Percentiles rank a stretch among this genome's conserved stretches.
These are phyloP conservation scores for Disparrhopalites patrizii DNA, from an alignment of 2,888 invertebrate species.

Conservation along the genomic window DNA sequence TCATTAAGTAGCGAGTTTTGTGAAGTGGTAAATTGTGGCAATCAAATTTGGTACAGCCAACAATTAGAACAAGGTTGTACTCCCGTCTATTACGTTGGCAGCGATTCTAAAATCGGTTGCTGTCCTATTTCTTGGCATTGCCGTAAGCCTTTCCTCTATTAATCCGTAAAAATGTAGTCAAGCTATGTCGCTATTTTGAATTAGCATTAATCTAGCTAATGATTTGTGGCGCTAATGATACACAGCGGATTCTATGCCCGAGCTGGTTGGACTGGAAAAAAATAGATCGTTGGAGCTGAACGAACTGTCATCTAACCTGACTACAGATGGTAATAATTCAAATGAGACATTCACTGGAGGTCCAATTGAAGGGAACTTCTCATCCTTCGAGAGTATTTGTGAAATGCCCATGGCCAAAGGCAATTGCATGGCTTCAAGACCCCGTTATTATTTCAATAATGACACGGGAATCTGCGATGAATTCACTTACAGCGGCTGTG, in stretches of 20 bases:
- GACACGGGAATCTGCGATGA: conserved; percentile 35
- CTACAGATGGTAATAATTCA: too few relatives aligned
- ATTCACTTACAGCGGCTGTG: conserved; percentile 41
- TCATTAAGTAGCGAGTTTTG: conserved; percentile 36
- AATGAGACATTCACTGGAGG: too few relatives aligned
- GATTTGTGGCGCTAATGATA: too few relatives aligned
- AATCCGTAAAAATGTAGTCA: too few relatives aligned
- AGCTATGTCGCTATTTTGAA: background rate
- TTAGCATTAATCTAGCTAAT: too few relatives aligned
- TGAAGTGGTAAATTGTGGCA: conserved; percentile 46
- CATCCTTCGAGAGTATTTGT: too few relatives aligned
- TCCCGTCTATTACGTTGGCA: conserved; percentile 43
- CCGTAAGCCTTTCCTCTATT: conserved; percentile 39
- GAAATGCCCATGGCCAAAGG: conserved; percentile 23
- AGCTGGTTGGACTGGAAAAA: too few relatives aligned
- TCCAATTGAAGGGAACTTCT: too few relatives aligned
- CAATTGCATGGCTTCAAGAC: conserved; percentile 38
- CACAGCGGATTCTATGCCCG: too few relatives aligned
- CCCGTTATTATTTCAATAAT: conserved; percentile 37
- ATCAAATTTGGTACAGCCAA: conserved; percentile 45
- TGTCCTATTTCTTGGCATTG: conserved; percentile 48
- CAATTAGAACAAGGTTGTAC: conserved; percentile 43
- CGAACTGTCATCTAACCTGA: too few relatives aligned
- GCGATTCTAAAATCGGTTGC: conserved; percentile 35
- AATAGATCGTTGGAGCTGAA: too few relatives aligned